A percentile compares a stretch with the other conserved stretches of the same genome.
These are phyloP conservation scores for Natrix natrix DNA, from an alignment of 2,797 vertebrate species.

Conservation along the genomic window DNA sequence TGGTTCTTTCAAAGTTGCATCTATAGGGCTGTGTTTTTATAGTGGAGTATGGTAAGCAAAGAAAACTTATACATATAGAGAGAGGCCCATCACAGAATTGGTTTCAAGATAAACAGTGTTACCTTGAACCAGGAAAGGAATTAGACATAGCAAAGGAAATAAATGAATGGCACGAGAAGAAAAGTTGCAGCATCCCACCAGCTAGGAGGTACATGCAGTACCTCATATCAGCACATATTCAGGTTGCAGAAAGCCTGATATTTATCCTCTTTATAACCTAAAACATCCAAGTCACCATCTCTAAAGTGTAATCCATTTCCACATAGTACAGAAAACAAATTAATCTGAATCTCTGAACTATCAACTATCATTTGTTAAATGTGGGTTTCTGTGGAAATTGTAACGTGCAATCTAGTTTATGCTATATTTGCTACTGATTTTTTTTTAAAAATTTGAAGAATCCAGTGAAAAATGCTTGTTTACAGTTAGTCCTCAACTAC, in stretches of 20 bases:
- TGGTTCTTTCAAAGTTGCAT: not conserved
- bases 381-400: conserved; percentile 47
- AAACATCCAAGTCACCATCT: not conserved
- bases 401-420: conserved; percentile 31
- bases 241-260: not conserved
- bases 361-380: conserved; percentile 60
- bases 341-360: conserved; percentile 46
- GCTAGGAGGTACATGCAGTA: not conserved
- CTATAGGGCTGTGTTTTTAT: not conserved
- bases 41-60: not conserved
- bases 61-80: no score
- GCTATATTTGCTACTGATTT: conserved; percentile 42
- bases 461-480: not conserved
- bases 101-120: not conserved
- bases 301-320: conserved; percentile 9
- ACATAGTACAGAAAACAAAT: conserved; percentile 14
- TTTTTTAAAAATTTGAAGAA: not conserved
- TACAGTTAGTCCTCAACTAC: not conserved
- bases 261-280: not conserved
- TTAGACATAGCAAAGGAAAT: not conserved
- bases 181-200: not conserved
- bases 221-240: no score
- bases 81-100: not conserved
- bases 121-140: not conserved
- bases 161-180: not conserved